Percentiles rank a stretch among this genome's conserved stretches.
These are phyloP conservation scores for Scaptomyza parva DNA, from an alignment of 2,888 invertebrate species.

Conservation along the genomic window DNA sequence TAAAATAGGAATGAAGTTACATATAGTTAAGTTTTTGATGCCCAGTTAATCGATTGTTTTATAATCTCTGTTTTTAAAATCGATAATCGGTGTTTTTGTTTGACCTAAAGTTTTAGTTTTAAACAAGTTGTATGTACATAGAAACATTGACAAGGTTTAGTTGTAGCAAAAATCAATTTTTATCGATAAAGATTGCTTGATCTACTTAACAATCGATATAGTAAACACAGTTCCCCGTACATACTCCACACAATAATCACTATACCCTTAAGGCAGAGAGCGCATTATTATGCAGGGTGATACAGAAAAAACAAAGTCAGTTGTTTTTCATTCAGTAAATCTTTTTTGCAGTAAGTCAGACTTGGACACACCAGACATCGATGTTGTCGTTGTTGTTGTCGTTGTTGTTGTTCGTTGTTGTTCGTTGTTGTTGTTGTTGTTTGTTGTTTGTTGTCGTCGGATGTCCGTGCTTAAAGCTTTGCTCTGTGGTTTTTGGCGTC, in stretches of 20 bases:
- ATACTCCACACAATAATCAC: not conserved
- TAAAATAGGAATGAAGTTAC: no score
- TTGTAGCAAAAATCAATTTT: no score
- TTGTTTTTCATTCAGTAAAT: conserved; percentile 63
- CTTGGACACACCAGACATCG: conserved; percentile 32
- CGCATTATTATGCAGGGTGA: conserved; percentile 9
- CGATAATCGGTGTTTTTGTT: no score
- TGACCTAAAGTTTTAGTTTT: no score
- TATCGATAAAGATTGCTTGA: no score
- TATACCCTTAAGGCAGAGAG: conserved; percentile 14
- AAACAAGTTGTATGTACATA: no score
- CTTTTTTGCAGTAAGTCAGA: conserved; percentile 24
- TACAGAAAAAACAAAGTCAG: conserved; percentile 16
- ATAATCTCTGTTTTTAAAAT: no score
- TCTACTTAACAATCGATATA: no score
- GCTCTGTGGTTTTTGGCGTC: conserved; percentile 41
- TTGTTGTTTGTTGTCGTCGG: conserved; percentile 40
- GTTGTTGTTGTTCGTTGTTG: not conserved
- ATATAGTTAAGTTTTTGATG: no score
- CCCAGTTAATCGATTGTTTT: no score
- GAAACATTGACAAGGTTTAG: no score
- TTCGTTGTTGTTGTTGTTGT: not conserved
- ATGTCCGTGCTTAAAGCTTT: conserved; percentile 58
- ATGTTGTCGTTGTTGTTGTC: not conserved
- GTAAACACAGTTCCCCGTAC: no score